Evolutionary conservation across 2,797 vertebrate genomes (phyloP).

Genomic region (Acanthurus leucopareius): DNA sequence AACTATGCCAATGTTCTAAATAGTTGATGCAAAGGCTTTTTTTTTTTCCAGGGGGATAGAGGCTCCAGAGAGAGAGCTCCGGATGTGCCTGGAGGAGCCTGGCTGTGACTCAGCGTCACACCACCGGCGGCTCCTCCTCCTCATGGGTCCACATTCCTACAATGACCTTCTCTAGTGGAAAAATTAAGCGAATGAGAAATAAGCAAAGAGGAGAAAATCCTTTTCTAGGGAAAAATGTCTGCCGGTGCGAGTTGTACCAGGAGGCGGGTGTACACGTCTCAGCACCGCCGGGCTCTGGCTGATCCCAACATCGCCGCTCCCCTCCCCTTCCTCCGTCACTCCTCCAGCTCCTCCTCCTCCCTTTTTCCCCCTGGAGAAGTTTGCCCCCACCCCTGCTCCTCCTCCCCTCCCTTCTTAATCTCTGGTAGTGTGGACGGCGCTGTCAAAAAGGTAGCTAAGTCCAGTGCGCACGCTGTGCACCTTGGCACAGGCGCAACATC

Average conservation of each 20-base stretch:
- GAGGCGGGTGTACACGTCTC: slow-evolving; percentile 75
- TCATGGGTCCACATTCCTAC: slow-evolving; percentile 62
- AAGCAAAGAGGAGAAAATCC: slow-evolving; percentile 60
- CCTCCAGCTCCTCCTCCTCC: slow-evolving; percentile 29
- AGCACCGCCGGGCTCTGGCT: slow-evolving; percentile 66
- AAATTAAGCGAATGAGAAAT: slow-evolving; percentile 51
- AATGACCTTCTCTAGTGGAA: slow-evolving; percentile 71
- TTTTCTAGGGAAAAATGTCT: slow-evolving; percentile 59
- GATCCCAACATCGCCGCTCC: slow-evolving; percentile 42
- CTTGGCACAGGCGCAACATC: slow-evolving; percentile 25
- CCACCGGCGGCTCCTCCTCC: slow-evolving; percentile 66
- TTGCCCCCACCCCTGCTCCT: not conserved
- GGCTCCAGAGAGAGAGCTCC: slow-evolving; percentile 45
- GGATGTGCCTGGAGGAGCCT: slow-evolving; percentile 64
- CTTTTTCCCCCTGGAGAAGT: slow-evolving; percentile 20
- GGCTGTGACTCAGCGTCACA: slow-evolving; percentile 74
- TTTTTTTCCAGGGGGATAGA: slow-evolving; percentile 29
- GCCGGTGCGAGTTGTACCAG: slow-evolving; percentile 80
- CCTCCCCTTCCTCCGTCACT: slow-evolving; percentile 49
- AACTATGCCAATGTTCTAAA: slow-evolving; percentile 26
- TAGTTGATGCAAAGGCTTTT: slow-evolving; percentile 28
- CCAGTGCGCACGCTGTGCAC: slow-evolving; percentile 48
- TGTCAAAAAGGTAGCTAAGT: slow-evolving; percentile 71
- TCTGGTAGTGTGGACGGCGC: slow-evolving; percentile 39
- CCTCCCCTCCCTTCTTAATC: slow-evolving; percentile 21